Evolutionary conservation across 1,140 invertebrate species (phyloP).

Genomic region (Brachionus koreanus): DNA sequence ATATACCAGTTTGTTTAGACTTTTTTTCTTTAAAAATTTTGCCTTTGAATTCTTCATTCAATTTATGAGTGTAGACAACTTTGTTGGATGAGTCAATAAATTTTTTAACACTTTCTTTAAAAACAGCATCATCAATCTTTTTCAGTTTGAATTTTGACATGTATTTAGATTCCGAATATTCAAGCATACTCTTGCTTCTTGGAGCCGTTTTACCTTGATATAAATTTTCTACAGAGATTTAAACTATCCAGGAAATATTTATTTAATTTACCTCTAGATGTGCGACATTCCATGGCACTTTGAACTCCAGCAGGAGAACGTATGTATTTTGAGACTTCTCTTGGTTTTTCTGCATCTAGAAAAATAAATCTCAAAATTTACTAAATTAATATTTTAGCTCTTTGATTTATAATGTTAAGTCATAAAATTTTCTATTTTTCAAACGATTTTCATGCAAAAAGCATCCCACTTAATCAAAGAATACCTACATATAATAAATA

Average conservation of each 20-base stretch:
- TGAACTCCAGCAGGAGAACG: not conserved
- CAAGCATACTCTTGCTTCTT: not conserved
- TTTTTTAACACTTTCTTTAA: not conserved
- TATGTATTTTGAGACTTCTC: not conserved
- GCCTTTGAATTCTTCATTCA: conserved; percentile 30
- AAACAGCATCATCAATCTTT: not conserved
- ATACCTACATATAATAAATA: too few relatives aligned
- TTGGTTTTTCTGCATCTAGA: not conserved
- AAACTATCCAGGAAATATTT: not conserved
- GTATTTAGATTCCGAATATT: not conserved
- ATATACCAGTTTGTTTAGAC: not conserved
- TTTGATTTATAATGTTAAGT: too few relatives aligned
- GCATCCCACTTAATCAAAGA: too few relatives aligned
- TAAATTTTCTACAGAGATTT: not conserved
- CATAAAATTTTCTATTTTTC: too few relatives aligned
- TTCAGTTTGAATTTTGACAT: not conserved
- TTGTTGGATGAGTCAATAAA: not conserved
- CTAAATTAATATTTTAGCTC: not conserved
- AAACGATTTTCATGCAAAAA: too few relatives aligned
- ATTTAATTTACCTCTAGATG: not conserved
- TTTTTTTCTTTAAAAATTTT: not conserved
- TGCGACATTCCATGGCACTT: not conserved
- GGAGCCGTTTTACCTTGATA: not conserved
- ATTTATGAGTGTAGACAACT: not conserved
- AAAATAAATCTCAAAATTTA: not conserved